Evolutionary conservation across 2,797 vertebrate genomes (phyloP).

Genomic region (Miichthys miiuy): DNA sequence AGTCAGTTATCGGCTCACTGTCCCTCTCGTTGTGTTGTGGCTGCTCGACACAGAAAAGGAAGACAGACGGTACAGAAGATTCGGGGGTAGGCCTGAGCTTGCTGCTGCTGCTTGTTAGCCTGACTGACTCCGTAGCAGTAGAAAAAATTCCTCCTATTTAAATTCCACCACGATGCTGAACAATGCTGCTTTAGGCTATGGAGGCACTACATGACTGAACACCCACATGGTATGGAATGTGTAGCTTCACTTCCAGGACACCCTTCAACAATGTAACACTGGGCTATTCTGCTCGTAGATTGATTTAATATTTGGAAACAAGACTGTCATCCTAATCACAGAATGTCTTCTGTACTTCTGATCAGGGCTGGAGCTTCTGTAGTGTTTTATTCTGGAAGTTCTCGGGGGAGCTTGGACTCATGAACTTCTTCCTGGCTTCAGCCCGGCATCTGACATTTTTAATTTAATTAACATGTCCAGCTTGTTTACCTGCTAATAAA

Average conservation of each 20-base stretch:
- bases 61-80: slow-evolving; percentile 83
- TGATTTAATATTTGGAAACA: background rate
- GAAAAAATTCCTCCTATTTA: slow-evolving; percentile 4
- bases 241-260: background rate
- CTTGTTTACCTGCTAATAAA: no score
- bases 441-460: no score
- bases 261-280: background rate
- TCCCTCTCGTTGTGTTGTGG: slow-evolving; percentile 84
- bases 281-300: background rate
- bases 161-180: background rate
- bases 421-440: no score
- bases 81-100: slow-evolving; percentile 52
- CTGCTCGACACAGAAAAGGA: slow-evolving; percentile 89
- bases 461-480: no score
- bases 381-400: no score
- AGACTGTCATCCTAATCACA: no score
- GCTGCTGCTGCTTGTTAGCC: slow-evolving; percentile 22
- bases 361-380: no score
- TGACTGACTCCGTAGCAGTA: slow-evolving; percentile 21
- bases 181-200: background rate
- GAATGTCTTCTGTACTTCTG: no score
- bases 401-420: no score
- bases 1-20: slow-evolving; percentile 63
- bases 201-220: slow-evolving; percentile 33
- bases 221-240: background rate